Evolutionary conservation across 1,140 invertebrate species (phyloP), one percentile per base, ranked within the genome.

Genomic region (Bursaphelenchus mucronatus): DNA sequence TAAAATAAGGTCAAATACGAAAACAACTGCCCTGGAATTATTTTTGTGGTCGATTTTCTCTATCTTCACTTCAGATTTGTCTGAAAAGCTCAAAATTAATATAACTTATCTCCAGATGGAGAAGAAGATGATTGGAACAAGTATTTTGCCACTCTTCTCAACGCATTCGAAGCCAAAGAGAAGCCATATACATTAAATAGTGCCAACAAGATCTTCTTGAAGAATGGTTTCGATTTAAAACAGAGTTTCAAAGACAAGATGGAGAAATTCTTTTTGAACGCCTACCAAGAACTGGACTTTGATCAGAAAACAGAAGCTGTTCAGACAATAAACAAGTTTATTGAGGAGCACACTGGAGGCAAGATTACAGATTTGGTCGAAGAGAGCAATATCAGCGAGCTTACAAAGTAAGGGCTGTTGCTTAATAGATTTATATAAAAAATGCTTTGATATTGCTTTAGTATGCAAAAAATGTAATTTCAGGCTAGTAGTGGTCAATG

Each of bases 381-480:
- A 2, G 47, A n/a, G 19, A 49, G 13, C 6, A 49, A 49, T 49
- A 49, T 49, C 19, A 49, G 19, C 13, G 13, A 49, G 19, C 19
- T 49, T 19, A 49, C 13, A 19, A n/a, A n/a, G 13, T 49, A 49
- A n/a, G 19, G 13, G 13, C 1, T 49, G 13, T 49, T 6, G 47
- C 1, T n/a, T 1, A 19, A 1, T 49, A 19, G 6, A n/a, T 1
- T 19, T 2, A 49, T 49, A 49, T 49, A n/a, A 49, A n/a, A 49
- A 49, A n/a, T n/a, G 19, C 6, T 4, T 19, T 19, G 19, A 49
- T n/a, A 49, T 49, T n/a, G 47, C 6, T 49, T 49, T 49, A 49
- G 47, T 49, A 19, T 49, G 19, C 47, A 49, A 49, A 49, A 19
- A n/a, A 49, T 49, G 1, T 49, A n/a, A n/a, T 49, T n/a, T n/a